phyloP scores from a whole-genome alignment of 2,888 invertebrate genomes.

The Gymnoscelis rufifasciata region DNA sequence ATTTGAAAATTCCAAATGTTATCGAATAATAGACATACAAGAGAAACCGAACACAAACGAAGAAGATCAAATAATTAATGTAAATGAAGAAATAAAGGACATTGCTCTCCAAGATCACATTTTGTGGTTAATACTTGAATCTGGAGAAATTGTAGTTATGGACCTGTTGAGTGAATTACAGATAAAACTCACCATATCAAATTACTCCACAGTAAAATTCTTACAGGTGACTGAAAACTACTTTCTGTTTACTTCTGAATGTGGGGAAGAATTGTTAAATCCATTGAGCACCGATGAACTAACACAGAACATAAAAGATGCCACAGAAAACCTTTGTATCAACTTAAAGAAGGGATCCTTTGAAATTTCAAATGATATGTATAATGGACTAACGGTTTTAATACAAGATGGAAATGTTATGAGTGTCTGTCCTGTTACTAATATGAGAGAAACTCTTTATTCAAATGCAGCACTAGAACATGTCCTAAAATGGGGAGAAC shows the following conservation, averaged over 20 bases:
- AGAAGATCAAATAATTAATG: conserved; percentile 26
- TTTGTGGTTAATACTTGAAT: conserved; percentile 55
- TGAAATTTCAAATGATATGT: conserved; percentile 8
- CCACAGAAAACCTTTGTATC: conserved; percentile 35
- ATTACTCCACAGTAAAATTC: conserved; percentile 48
- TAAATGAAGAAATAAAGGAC: conserved; percentile 46
- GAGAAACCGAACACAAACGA: conserved; percentile 21
- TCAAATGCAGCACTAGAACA: conserved; percentile 35
- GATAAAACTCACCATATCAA: conserved; percentile 41
- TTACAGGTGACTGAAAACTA: conserved; percentile 34
- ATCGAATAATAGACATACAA: conserved; percentile 42
- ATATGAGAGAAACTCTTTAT: conserved; percentile 39
- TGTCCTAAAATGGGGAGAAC: conserved; percentile 49
- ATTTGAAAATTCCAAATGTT: conserved; percentile 37
- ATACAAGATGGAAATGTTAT: conserved; percentile 38
- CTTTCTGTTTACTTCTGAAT: conserved; percentile 53
- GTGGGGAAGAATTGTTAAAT: conserved; percentile 49
- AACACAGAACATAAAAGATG: conserved; percentile 35
- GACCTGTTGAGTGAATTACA: conserved; percentile 39
- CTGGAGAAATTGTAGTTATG: conserved; percentile 49
- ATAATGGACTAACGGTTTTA: conserved; percentile 43
- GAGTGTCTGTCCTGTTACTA: conserved; percentile 52
- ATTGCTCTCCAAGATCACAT: conserved; percentile 43
- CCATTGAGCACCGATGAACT: conserved; percentile 42
- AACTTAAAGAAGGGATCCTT: conserved; percentile 41